Evolutionary conservation across 1,140 invertebrate species (phyloP).

Genomic region (Pachyrhynchus sulphureomaculatus): DNA sequence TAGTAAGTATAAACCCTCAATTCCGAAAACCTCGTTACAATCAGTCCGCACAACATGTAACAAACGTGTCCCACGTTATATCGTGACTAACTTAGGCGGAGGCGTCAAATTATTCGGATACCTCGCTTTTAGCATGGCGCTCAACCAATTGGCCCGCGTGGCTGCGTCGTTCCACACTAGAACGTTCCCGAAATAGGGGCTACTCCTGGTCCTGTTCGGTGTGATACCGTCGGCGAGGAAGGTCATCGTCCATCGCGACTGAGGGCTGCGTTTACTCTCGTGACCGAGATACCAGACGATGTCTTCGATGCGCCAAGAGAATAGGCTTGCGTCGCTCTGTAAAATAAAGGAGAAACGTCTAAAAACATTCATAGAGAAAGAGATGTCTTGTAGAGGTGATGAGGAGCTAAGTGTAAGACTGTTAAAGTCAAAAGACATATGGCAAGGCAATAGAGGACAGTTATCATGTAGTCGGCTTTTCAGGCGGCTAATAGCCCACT

Average conservation of each 20-base stretch:
- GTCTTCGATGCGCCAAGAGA: constrained; percentile 76
- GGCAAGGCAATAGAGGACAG: too few species aligned
- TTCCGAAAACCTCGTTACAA: too few species aligned
- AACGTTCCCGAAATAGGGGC: constrained; percentile 75
- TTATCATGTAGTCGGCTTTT: too few species aligned
- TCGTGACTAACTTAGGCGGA: constrained; percentile 27
- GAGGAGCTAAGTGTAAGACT: too few species aligned
- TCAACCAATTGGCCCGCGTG: constrained; percentile 73
- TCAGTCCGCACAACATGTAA: too few species aligned
- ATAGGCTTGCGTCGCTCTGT: constrained; percentile 63
- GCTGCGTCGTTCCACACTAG: constrained; percentile 71
- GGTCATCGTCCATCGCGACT: constrained; percentile 75
- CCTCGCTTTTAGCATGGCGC: constrained; percentile 70
- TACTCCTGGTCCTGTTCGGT: constrained; percentile 69
- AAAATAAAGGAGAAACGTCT: constrained; percentile 24
- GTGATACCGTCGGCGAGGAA: constrained; percentile 70
- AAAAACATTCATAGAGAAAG: not conserved
- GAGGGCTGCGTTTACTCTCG: constrained; percentile 77
- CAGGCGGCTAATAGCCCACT: too few species aligned
- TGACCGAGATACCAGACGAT: constrained; percentile 80
- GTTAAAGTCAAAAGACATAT: too few species aligned
- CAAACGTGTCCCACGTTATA: too few species aligned
- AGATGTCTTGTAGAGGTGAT: too few species aligned
- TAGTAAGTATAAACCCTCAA: too few species aligned
- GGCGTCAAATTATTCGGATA: constrained; percentile 51